Conservation (phyloP, 1,140 invertebrate genomes). For the Drosophila takahashii region DNA sequence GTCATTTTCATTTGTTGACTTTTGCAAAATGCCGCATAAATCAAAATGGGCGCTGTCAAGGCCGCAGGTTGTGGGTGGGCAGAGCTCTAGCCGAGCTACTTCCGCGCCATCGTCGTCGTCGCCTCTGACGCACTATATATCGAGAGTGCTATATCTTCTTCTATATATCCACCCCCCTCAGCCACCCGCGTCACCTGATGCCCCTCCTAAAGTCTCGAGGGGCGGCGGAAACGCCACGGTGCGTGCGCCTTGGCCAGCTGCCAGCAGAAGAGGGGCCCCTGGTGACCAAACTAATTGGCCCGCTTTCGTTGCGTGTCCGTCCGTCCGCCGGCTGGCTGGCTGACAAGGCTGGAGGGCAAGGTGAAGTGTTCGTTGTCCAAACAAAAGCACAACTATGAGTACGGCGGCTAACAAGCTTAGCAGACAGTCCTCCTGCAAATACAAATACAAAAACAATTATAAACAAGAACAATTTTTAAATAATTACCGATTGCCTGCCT, state of each 20-base stretch:
- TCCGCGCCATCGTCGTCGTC: constrained; percentile 43
- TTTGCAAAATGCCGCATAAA: constrained; percentile 76
- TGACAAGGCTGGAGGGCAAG: constrained; percentile 28
- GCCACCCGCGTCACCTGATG: constrained; percentile 22
- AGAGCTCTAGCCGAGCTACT: constrained; percentile 21
- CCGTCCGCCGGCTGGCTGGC: constrained; percentile 2
- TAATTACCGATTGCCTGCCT: not conserved
- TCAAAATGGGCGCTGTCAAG: constrained; percentile 61
- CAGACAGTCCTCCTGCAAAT: not conserved
- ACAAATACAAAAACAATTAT: not conserved
- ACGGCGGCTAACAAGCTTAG: not conserved
- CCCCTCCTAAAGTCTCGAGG: constrained; percentile 10
- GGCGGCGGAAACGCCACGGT: constrained; percentile 30
- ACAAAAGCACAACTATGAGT: not conserved
- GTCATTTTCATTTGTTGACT: constrained; percentile 81
- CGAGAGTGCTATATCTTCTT: constrained; percentile 4
- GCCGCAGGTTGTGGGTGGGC: constrained; percentile 10
- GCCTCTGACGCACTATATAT: constrained; percentile 41
- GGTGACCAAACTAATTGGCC: constrained; percentile 40
- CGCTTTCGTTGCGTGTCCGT: constrained; percentile 43
- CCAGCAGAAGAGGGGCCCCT: constrained; percentile 22
- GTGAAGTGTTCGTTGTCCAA: constrained; percentile 10
- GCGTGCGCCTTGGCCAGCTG: constrained; percentile 56
- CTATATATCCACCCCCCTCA: not conserved
- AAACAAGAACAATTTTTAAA: not conserved